Base-by-base conservation (phyloP, 2,797 vertebrate species). In the Eutrigla gurnardus region DNA sequence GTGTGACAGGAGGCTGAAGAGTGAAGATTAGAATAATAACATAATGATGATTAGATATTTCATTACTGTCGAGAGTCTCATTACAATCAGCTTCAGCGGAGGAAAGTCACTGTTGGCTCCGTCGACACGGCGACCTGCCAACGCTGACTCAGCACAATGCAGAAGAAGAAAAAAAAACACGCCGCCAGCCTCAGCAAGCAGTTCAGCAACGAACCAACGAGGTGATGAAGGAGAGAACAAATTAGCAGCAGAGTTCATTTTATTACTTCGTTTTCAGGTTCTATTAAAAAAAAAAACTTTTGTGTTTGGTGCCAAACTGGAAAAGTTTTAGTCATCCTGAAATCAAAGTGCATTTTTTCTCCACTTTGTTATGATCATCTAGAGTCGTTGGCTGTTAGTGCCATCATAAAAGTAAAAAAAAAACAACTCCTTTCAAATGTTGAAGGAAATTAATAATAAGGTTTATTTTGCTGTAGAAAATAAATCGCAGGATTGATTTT, bases 181-280 rank as follows among this genome's bases (percentile, higher is more conserved):
- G 76, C 40, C 78, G 40, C 52, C 32, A 73, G 47, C 73, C 66
- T 75, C 72, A 45, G 42, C 64, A 53, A 63, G 53, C 53, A 52
- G 72, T 73, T 78, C 61, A 65, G 49, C 52, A 32, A 53, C 3
- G 35, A 55, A 39, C 13, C 43, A 18, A 13, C 69, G 33, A 37
- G 54, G 14, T 80, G 76, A 81, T 70, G 70, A 85, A 83, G 54
- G 53, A 10, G 25, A 61, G 59, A 76, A 67, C 73, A 79, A 77
- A 85, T 88, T 69, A 85, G 77, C 67, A 57, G 65, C 68, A 54
- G 25, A 63, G 33, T 82, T 86, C 75, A 55, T 82, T 84, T 25
- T 25, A 25, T 25, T 25, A 25, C 25, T 25, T 25, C 25, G 25
- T 25, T 25, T 25, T 25, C 25, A 25, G 25, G 25, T 25, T 25